phyloP scores from a whole-genome alignment of 2,113 vertebrate genomes.

The Malurus elegans region DNA sequence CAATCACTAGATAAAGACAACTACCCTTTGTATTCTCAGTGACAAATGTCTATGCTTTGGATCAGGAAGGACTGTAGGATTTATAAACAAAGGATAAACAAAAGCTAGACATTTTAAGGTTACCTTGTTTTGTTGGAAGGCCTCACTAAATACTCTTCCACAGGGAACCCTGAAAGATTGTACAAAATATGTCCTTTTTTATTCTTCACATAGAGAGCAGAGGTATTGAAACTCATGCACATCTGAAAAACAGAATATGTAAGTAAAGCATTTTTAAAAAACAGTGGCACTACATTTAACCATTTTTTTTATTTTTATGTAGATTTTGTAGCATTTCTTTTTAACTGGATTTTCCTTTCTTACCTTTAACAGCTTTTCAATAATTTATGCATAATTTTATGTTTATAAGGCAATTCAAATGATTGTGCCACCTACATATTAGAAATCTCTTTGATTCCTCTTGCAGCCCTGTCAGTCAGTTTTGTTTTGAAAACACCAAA shows the following conservation, averaged over 20 bases:
- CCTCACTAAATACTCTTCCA: slow-evolving; percentile 71
- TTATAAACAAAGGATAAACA: background rate
- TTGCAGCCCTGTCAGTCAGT: background rate
- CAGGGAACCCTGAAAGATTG: slow-evolving; percentile 63
- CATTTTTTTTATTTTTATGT: background rate
- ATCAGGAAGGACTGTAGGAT: background rate
- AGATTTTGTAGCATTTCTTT: background rate
- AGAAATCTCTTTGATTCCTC: background rate
- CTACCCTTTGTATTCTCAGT: background rate
- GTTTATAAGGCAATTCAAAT: background rate
- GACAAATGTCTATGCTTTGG: background rate
- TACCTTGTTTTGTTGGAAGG: slow-evolving; percentile 65
- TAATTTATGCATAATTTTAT: background rate
- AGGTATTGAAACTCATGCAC: slow-evolving; percentile 26
- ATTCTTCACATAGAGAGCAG: slow-evolving; percentile 52
- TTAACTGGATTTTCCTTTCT: background rate
- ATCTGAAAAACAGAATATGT: slow-evolving; percentile 27
- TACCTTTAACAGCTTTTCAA: background rate
- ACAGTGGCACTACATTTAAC: background rate
- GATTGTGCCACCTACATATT: background rate
- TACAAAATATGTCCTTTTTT: slow-evolving; percentile 56
- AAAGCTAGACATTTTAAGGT: background rate
- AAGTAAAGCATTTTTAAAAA: background rate
- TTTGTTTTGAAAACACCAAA: background rate
- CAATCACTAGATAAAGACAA: background rate